Percentiles rank a stretch among this genome's conserved stretches.
phyloP scores from a whole-genome alignment of 2,888 invertebrate species.

The Diachrysia chrysitis region DNA sequence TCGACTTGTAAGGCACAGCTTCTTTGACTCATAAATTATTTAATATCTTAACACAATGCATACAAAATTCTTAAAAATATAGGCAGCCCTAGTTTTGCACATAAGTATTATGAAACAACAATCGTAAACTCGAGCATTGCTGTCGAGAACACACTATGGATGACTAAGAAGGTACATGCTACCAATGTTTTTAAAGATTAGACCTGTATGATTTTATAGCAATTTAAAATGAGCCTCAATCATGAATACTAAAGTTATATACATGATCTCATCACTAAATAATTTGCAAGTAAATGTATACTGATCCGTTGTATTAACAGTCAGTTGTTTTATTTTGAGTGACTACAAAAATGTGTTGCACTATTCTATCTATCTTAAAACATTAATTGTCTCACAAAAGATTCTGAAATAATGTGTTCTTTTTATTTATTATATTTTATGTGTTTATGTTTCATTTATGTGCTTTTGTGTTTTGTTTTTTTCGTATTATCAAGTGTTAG shows the following conservation, averaged over 20 bases:
- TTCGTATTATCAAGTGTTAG: not conserved
- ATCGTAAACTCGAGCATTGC: not conserved
- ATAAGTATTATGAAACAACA: not conserved
- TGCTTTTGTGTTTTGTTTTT: not conserved
- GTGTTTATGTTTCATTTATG: not conserved
- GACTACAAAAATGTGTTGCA: not conserved
- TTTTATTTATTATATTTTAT: not conserved
- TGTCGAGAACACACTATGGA: not conserved
- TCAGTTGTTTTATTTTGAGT: not conserved
- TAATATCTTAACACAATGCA: too few species aligned
- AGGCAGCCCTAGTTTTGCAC: not conserved
- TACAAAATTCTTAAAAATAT: too few species aligned
- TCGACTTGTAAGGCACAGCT: too few species aligned
- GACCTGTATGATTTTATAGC: slow-evolving; percentile 19
- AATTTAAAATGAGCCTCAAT: slow-evolving; percentile 30
- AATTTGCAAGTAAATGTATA: slow-evolving; percentile 57
- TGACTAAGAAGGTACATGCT: not conserved
- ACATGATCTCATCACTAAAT: slow-evolving; percentile 44
- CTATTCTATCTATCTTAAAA: not conserved
- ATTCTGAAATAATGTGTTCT: not conserved
- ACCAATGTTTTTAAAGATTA: too few species aligned
- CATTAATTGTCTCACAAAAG: not conserved
- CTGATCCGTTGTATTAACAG: slow-evolving; percentile 8
- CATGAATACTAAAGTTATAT: not conserved
- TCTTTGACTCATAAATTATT: too few species aligned